A percentile compares a stretch with the other conserved stretches of the same genome.
Evolutionary conservation across 2,113 vertebrate genomes (phyloP).

Genomic region (Tauraco erythrolophus): DNA sequence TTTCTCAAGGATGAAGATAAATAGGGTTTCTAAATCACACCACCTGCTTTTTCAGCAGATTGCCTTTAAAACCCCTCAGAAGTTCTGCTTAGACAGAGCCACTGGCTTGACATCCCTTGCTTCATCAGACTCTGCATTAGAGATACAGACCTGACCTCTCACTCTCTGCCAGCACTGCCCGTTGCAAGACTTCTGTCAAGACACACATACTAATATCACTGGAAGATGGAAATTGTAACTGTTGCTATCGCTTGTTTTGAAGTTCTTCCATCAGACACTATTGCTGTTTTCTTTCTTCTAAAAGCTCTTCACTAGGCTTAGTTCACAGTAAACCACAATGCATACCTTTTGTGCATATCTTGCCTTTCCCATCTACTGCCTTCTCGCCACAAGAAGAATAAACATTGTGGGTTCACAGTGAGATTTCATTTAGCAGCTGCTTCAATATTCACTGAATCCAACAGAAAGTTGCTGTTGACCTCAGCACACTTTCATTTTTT

Average conservation of each 20-base stretch:
- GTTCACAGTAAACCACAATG: fast-evolving
- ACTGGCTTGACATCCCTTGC: not conserved
- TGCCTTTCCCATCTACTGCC: not conserved
- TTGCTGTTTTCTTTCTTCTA: not conserved
- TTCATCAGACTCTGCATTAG: not conserved
- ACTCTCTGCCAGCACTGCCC: not conserved
- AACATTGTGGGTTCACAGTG: not conserved
- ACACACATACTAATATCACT: not conserved
- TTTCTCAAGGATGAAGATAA: not conserved
- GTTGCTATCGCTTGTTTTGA: not conserved
- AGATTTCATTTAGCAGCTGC: not conserved
- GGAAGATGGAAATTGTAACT: not conserved
- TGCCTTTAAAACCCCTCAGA: not conserved
- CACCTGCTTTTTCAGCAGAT: not conserved
- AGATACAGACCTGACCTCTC: not conserved
- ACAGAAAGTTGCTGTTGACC: not conserved
- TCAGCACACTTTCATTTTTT: not conserved
- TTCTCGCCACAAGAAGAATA: not conserved
- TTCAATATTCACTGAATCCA: not conserved
- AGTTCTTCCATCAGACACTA: not conserved
- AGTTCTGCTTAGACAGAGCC: not conserved
- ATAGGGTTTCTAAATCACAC: not conserved
- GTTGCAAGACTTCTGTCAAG: not conserved
- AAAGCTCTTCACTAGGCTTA: not conserved
- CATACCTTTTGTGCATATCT: not conserved